phyloP scores from a whole-genome alignment of 2,113 vertebrate species.

The Turdus rufiventris region DNA sequence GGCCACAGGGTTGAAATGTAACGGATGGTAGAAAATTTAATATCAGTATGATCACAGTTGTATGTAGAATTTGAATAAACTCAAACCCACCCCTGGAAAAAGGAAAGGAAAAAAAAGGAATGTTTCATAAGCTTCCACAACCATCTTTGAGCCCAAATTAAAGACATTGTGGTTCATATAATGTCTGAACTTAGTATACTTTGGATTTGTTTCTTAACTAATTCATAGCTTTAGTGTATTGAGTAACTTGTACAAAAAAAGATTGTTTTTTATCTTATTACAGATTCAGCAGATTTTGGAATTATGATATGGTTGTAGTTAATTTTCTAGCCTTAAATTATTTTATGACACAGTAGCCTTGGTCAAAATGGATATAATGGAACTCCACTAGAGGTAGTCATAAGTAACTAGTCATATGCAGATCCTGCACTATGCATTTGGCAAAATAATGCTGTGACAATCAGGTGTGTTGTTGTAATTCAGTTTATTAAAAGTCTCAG shows the following conservation, averaged over 20 bases:
- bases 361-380: neutral
- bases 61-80: neutral
- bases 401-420: neutral
- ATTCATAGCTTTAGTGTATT: neutral
- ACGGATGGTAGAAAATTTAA: neutral
- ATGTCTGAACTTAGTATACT: neutral
- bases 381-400: neutral
- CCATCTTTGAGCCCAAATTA: constrained; percentile 13
- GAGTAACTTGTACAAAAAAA: neutral
- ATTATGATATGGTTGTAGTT: neutral
- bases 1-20: neutral
- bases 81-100: neutral
- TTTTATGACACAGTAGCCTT: neutral
- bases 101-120: neutral
- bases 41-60: neutral
- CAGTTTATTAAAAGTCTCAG: constrained; percentile 29
- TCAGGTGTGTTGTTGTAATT: neutral
- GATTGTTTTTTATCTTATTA: neutral
- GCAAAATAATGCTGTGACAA: neutral
- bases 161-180: neutral
- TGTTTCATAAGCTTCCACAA: neutral
- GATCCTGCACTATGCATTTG: neutral
- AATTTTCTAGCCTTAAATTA: neutral
- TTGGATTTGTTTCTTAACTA: neutral
- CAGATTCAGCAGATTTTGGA: neutral